Evolutionary conservation across 2,113 vertebrate genomes (phyloP).

Genomic region (Sturnus vulgaris): DNA sequence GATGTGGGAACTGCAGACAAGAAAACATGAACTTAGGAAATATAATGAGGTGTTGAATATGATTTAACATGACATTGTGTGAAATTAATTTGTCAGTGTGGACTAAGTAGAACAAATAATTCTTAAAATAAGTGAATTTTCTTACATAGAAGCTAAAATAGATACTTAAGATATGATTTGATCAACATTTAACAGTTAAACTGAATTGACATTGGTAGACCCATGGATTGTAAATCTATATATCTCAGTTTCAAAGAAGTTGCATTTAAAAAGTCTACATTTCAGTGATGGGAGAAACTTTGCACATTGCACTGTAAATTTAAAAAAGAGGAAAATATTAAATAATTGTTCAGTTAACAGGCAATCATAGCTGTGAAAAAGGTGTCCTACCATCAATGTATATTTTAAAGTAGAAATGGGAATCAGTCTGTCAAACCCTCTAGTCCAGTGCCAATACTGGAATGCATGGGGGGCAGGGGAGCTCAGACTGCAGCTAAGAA

Average conservation of each 20-base stretch:
- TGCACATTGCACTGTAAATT: neutral
- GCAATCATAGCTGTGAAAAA: neutral
- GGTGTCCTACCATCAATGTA: neutral
- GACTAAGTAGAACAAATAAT: neutral
- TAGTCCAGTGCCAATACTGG: neutral
- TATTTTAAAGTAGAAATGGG: neutral
- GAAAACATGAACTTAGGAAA: neutral
- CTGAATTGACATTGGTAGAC: neutral
- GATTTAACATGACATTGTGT: neutral
- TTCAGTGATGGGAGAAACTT: neutral
- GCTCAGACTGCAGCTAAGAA: neutral
- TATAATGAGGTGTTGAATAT: neutral
- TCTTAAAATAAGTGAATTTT: neutral
- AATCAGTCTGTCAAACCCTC: neutral
- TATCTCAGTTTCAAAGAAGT: neutral
- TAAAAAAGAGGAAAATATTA: neutral
- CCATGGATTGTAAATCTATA: neutral
- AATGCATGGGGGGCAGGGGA: accelerated
- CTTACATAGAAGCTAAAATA: neutral
- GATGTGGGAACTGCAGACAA: neutral
- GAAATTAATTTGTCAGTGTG: neutral
- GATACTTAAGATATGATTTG: neutral
- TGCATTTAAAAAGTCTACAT: neutral
- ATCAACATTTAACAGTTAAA: neutral
- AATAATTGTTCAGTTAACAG: neutral